Evolutionary conservation across 2,888 invertebrate species (phyloP).

Genomic region (Muschampia plurimacula): DNA sequence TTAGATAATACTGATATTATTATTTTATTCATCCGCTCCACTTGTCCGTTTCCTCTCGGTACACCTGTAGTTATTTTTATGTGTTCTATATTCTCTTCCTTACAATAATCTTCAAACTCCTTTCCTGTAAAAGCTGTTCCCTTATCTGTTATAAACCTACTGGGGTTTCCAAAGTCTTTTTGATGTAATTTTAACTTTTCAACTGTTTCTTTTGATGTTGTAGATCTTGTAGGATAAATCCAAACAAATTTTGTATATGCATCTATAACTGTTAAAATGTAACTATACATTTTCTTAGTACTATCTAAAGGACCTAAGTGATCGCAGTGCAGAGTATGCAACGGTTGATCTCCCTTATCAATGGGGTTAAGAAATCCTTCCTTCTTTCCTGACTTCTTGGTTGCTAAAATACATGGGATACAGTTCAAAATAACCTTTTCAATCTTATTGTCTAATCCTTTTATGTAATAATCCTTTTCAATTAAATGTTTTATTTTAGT

Average conservation of each 20-base stretch:
- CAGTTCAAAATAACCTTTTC: neutral
- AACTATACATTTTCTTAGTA: constrained; percentile 3
- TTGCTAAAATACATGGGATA: neutral
- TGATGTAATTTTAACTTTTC: neutral
- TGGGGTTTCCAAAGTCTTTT: neutral
- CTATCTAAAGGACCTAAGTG: constrained; percentile 15
- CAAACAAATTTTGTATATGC: neutral
- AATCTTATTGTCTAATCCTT: neutral
- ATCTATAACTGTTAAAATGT: neutral
- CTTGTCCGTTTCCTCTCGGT: constrained; percentile 12
- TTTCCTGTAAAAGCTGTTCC: constrained; percentile 4
- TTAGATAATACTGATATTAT: neutral
- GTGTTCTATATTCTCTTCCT: neutral
- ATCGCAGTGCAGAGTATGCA: constrained; percentile 21
- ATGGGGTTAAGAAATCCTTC: constrained; percentile 25
- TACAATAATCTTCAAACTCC: neutral
- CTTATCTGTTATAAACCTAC: neutral
- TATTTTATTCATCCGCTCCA: neutral
- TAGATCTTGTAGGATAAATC: neutral
- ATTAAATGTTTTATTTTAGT: neutral
- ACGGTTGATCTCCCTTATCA: constrained; percentile 21
- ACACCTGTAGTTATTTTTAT: constrained; percentile 6
- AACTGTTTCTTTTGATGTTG: neutral
- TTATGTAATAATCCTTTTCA: constrained; percentile 1
- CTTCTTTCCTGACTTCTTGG: neutral